Conservation (phyloP, 2,888 invertebrate species). For the Brachyopa scutellaris region DNA sequence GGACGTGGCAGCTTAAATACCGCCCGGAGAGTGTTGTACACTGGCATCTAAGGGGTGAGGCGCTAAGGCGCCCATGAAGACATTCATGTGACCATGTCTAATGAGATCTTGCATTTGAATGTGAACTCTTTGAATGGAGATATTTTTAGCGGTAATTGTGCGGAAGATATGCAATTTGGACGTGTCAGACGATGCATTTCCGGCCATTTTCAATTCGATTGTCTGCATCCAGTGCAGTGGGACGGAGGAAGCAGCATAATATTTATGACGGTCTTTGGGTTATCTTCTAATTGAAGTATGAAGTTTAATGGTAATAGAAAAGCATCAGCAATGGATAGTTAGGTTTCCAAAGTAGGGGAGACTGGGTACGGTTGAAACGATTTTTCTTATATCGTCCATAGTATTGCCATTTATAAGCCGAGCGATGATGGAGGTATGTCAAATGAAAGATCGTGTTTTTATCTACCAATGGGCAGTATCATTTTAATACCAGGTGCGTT, state of each 20-base stretch:
- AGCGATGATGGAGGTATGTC: too few relatives aligned
- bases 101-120: not conserved
- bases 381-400: too few relatives aligned
- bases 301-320: too few relatives aligned
- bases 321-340: too few relatives aligned
- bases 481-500: too few relatives aligned
- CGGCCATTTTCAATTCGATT: not conserved
- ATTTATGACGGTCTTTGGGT: not conserved
- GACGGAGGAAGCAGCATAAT: not conserved
- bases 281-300: not conserved
- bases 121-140: not conserved
- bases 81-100: conserved; percentile 20
- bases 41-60: conserved; percentile 27
- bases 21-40: conserved; percentile 20
- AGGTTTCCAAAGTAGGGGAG: too few relatives aligned
- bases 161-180: not conserved
- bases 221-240: not conserved
- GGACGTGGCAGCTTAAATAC: not conserved
- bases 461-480: too few relatives aligned
- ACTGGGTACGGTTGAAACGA: too few relatives aligned
- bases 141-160: conserved; percentile 4
- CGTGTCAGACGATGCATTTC: not conserved
- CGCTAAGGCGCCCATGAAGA: conserved; percentile 37
- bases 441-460: too few relatives aligned
- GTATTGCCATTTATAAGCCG: too few relatives aligned